Conservation (phyloP, 2,797 vertebrate species). For the Phrynocephalus vlangalii region DNA sequence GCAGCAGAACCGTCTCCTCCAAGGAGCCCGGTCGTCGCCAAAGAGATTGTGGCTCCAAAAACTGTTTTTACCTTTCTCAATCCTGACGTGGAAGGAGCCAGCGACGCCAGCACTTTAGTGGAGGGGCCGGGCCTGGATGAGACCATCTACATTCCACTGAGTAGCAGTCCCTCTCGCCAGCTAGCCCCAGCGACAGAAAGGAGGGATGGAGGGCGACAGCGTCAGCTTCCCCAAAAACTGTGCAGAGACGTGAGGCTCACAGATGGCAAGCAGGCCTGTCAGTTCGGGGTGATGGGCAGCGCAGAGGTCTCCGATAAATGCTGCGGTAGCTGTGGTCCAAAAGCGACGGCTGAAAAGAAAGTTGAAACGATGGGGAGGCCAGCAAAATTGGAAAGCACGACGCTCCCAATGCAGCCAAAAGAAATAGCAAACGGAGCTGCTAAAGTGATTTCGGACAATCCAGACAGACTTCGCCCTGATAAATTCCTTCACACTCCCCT, state of each 20-base stretch:
- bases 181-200: constrained; percentile 46
- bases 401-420: constrained; percentile 63
- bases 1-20: constrained; percentile 46
- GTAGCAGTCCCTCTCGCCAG: constrained; percentile 70
- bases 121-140: constrained; percentile 72
- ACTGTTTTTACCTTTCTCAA: constrained; percentile 33
- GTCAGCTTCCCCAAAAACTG: constrained; percentile 26
- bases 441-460: constrained; percentile 42
- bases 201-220: constrained; percentile 45
- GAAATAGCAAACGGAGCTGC: constrained; percentile 41
- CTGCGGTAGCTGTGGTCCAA: constrained; percentile 31
- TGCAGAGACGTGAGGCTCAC: constrained; percentile 30
- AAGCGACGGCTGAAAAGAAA: constrained; percentile 41
- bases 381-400: constrained; percentile 47
- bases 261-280: constrained; percentile 45
- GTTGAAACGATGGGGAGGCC: constrained; percentile 44
- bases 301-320: neutral
- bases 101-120: constrained; percentile 65
- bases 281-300: constrained; percentile 22
- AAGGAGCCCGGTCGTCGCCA: constrained; percentile 11
- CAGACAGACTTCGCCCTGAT: constrained; percentile 48
- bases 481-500: fast-evolving
- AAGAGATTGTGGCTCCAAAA: constrained; percentile 24
- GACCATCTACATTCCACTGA: constrained; percentile 81
- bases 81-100: constrained; percentile 57